Base-by-base conservation (phyloP, 1,140 invertebrate genomes). In the Drosophila sp. region DNA sequence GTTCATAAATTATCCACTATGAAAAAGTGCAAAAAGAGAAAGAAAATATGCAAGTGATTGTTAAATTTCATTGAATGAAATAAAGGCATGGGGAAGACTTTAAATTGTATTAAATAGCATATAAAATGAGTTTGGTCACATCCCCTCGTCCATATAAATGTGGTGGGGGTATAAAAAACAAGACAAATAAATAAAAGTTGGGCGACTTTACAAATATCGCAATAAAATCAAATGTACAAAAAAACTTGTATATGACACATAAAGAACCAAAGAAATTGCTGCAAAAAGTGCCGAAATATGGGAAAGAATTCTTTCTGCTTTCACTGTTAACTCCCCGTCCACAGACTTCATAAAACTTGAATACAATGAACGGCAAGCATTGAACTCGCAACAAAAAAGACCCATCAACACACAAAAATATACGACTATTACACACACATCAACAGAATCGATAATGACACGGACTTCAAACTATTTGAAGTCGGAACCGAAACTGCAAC, bases 1-100 rank as follows among this genome's bases (percentile, higher is more conserved):
- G 53, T 75, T 75, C 56, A 75, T 75, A 75, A 75, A 75, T 75
- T 75, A 75, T 72, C 67, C 48, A 56, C 58, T 38, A 57, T 63
- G 53, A 53, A 64, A 32, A 62, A 72, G 21, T 36, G 16, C 13
- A 8, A 41, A 46, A 29, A 18, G 46, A 59, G 29, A 46, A 29
- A 32, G 46, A 59, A 64, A 64, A 54, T 62, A 18, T 74, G 51
- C 66, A 74, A 40, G 43, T 71, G 72, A 74, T 74, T 70, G 72
- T 74, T 70, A 70, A 73, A 71, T 74, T 70, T 46, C 51, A 71
- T 70, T 63, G 72, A 74, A 74, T 48, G 65, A 46, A 61, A 59
- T 36, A 54, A 67, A 40, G 16, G 18, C 29, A 59, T 11, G 9
- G 14, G n/a, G 25, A 18, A 25, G 25, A 41, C 56, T 69, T 73